Evolutionary conservation across 2,888 invertebrate species (phyloP).

Genomic region (Drosophila melanocephala): DNA sequence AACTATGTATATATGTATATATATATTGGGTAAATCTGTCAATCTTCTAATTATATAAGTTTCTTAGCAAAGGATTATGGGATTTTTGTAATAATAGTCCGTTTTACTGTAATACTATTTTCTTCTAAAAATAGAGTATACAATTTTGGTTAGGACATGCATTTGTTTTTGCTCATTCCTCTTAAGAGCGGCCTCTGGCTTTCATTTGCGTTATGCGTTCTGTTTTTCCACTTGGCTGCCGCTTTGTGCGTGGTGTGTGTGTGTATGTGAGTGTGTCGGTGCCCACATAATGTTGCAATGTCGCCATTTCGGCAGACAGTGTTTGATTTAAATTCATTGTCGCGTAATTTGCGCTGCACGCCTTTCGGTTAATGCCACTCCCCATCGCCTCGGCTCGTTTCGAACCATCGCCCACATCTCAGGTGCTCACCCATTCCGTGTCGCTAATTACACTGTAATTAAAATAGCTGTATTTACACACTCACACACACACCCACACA

Average conservation of each 20-base stretch:
- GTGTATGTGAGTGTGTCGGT: conserved; percentile 37
- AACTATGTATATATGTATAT: background rate
- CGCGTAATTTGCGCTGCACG: conserved; percentile 70
- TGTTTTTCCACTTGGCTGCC: conserved; percentile 49
- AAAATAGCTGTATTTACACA: conserved; percentile 78
- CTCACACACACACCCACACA: conserved; percentile 33
- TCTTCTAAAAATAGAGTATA: conserved; percentile 7
- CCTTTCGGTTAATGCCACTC: conserved; percentile 47
- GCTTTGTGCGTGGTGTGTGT: conserved; percentile 11
- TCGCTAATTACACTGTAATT: conserved; percentile 82
- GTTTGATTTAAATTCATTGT: conserved; percentile 82
- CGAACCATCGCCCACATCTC: conserved; percentile 39
- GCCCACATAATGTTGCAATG: conserved; percentile 75
- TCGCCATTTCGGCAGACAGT: conserved; percentile 75
- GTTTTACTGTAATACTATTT: background rate
- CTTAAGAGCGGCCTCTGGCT: conserved; percentile 34
- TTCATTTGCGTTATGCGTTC: conserved; percentile 44
- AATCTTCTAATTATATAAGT: background rate
- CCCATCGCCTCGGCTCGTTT: background rate
- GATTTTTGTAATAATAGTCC: too few species aligned
- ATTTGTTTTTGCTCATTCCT: background rate
- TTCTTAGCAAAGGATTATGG: too few species aligned
- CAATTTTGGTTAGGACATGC: background rate
- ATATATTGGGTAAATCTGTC: background rate
- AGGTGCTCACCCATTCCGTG: conserved; percentile 65